These are phyloP conservation scores for Aythya fuligula DNA, from an alignment of 2,797 vertebrate genomes.

Conservation along the genomic window DNA sequence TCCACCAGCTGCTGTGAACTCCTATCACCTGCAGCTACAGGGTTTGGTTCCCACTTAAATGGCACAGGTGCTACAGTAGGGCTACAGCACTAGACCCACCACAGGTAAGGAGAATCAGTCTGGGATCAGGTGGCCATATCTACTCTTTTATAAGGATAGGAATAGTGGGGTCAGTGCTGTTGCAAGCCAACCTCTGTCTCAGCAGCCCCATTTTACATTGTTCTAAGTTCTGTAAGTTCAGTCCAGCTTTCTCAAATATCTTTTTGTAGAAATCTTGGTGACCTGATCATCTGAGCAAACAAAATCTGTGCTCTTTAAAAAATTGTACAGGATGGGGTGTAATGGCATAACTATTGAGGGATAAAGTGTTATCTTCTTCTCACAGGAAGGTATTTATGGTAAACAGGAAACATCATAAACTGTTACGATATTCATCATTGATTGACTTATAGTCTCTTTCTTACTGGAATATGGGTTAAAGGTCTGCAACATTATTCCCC, in stretches of 20 bases:
- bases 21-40: neutral
- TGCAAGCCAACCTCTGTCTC: neutral
- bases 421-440: neutral
- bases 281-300: neutral
- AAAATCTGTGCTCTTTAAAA: neutral
- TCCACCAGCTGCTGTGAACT: neutral
- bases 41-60: neutral
- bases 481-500: neutral
- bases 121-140: neutral
- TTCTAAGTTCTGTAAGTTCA: neutral
- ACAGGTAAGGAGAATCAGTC: neutral
- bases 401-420: neutral
- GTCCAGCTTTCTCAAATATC: neutral
- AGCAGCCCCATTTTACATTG: neutral
- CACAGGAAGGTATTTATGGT: neutral
- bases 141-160: neutral
- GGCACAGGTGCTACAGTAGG: neutral
- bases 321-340: neutral
- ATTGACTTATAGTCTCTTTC: neutral
- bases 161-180: neutral
- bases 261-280: neutral
- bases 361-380: neutral
- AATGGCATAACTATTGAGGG: neutral
- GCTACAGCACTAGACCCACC: neutral
- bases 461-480: slow-evolving; percentile 9